Base-by-base conservation (phyloP, 2,888 invertebrate species). In the Ptilodon capucinus region DNA sequence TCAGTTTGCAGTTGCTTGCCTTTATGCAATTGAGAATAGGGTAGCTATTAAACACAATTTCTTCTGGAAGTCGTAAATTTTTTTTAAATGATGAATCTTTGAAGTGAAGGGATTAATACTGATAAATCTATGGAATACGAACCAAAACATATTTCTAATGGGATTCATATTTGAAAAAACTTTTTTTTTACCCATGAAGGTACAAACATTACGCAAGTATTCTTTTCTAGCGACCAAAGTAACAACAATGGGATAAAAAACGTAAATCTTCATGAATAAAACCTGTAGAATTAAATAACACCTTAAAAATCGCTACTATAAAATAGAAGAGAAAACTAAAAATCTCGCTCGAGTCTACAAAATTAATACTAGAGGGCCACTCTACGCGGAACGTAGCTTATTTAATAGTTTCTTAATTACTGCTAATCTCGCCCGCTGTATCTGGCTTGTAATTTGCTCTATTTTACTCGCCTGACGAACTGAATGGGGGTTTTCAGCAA, bases 361-460 rank as follows among this genome's bases (percentile, higher is more conserved):
- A 32, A 14, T 32, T 5, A 14, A 32, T 32, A 14, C 14, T 14
- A 6, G 1, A 32, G 43, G 32, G 52, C 30, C 30, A 53, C 57
- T 61, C 61, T 60, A 63, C 53, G 14, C 21, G 32, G 59, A 64
- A 56, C 61, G 60, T 60, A 65, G 72, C 64, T 71, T 68, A 80
- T 78, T 80, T 75, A 78, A 83, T 80, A 81, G 84, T 81, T 78
- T 72, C 79, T 76, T 83, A 84, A 84, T 84, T 79, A 76, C 79
- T 68, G 68, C 74, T 82, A 81, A 82, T 84, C 79, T 73, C 62
- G 69, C 68, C 56, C 66, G 63, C 68, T 56, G 67, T 68, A 68
- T 70, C 74, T 66, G 72, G 73, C 77, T 68, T 71, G 79, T 81
- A 79, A 82, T 83, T 82, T 75, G 61, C 68, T 67, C 72, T 69